These are phyloP conservation scores for Nesogale talazaci DNA, from an alignment of 2,113 vertebrate species.

Conservation along the genomic window DNA sequence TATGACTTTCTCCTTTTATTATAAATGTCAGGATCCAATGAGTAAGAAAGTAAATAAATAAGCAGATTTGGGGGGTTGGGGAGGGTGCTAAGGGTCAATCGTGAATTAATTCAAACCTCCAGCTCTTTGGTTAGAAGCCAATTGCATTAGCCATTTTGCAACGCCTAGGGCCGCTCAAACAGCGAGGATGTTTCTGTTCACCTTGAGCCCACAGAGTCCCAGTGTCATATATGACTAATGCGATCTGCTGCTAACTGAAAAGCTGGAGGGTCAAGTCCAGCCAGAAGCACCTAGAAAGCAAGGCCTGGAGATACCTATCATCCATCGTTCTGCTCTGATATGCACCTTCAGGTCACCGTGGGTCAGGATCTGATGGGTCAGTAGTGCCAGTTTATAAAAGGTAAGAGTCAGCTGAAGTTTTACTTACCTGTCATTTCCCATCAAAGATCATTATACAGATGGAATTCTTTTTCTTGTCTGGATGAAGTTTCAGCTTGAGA, in stretches of 20 bases:
- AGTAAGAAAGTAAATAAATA: too few relatives aligned
- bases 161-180: background rate
- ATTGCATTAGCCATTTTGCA: background rate
- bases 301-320: background rate
- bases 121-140: background rate
- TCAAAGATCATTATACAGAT: background rate
- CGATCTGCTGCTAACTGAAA: background rate
- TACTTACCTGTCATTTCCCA: background rate
- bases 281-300: background rate
- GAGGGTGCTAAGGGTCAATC: background rate
- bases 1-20: too few relatives aligned
- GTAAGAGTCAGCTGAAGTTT: background rate
- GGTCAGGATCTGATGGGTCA: background rate
- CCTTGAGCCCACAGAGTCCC: background rate
- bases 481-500: background rate
- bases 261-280: background rate
- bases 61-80: too few relatives aligned
- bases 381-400: slow-evolving; percentile 3
- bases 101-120: background rate
- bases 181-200: background rate
- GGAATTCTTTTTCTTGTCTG: background rate
- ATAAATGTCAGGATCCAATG: too few relatives aligned
- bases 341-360: background rate
- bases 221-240: background rate
- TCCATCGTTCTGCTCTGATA: background rate